These are phyloP conservation scores for Sarcophaga variegata DNA, from an alignment of 2,888 invertebrate genomes.

Conservation along the genomic window DNA sequence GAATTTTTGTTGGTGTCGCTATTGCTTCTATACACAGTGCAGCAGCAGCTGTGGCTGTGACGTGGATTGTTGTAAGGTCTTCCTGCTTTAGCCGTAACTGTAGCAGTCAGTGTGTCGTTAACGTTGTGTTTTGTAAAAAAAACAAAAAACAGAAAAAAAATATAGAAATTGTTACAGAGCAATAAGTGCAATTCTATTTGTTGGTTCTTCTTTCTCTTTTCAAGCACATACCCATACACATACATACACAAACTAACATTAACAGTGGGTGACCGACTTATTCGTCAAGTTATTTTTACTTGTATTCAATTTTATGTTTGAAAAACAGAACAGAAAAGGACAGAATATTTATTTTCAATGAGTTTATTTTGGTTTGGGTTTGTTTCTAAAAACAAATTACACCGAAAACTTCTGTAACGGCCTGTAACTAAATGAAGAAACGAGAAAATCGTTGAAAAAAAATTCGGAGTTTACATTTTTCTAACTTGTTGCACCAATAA, in stretches of 20 bases:
- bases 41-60: neutral
- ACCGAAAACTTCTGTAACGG: neutral
- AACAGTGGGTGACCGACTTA: neutral
- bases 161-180: neutral
- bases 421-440: too few species aligned
- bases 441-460: too few species aligned
- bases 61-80: neutral
- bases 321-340: neutral
- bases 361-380: constrained; percentile 26
- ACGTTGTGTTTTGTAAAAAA: constrained; percentile 25
- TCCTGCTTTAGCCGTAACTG: constrained; percentile 8
- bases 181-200: constrained; percentile 36
- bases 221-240: neutral
- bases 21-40: constrained; percentile 4
- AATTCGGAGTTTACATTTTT: too few species aligned
- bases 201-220: neutral
- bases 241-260: constrained; percentile 7
- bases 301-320: constrained; percentile 13
- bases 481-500: too few species aligned
- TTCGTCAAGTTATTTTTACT: constrained; percentile 15
- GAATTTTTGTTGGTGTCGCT: constrained; percentile 12
- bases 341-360: constrained; percentile 12
- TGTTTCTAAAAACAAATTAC: neutral
- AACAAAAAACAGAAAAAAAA: too few species aligned
- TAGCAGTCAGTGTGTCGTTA: constrained; percentile 9